Conservation (phyloP, 2,113 vertebrate species). For the Tragelaphus buxtoni region DNA sequence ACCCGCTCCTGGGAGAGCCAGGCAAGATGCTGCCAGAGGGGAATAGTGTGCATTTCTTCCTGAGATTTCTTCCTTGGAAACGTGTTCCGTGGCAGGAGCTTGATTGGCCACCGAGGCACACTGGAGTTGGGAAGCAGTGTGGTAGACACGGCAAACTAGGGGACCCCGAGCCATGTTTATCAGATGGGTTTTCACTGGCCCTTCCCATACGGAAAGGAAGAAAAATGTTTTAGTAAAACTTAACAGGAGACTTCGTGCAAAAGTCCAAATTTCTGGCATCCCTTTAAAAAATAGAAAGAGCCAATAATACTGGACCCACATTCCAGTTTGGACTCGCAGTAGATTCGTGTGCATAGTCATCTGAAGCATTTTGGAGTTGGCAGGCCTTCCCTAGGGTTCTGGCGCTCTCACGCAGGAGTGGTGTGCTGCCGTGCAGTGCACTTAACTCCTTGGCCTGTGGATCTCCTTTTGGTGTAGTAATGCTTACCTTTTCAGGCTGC, state of each 20-base stretch:
- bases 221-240: not conserved
- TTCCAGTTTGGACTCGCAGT: not conserved
- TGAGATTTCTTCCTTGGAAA: constrained; percentile 32
- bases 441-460: not conserved
- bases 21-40: constrained; percentile 40
- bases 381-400: not conserved
- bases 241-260: not conserved
- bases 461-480: not conserved
- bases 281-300: not conserved
- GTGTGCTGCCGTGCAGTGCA: not conserved
- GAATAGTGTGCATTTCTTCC: constrained; percentile 19
- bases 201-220: not conserved
- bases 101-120: not conserved
- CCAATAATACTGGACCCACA: not conserved
- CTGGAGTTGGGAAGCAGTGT: constrained; percentile 2
- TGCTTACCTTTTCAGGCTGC: not conserved
- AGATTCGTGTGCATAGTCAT: not conserved
- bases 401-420: not conserved
- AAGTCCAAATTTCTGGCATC: constrained; percentile 26
- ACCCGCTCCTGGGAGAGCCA: constrained; percentile 34
- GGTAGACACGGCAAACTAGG: not conserved
- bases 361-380: not conserved
- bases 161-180: not conserved
- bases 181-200: constrained; percentile 4
- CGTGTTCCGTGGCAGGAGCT: not conserved